Evolutionary conservation across 1,140 invertebrate species (phyloP).

Genomic region (Drosophila orena): DNA sequence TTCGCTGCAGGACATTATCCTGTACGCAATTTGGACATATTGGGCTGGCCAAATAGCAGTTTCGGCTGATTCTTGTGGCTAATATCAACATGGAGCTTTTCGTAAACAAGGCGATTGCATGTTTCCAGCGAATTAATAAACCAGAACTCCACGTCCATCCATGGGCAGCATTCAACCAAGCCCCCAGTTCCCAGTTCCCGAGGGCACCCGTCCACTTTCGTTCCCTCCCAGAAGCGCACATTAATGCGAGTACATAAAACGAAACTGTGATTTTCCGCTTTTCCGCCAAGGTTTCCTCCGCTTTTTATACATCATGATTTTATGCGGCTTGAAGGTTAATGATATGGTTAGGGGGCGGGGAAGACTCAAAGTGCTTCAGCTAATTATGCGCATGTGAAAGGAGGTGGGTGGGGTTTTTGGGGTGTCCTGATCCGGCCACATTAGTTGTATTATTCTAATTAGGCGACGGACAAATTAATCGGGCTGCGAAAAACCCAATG

Average conservation of each 20-base stretch:
- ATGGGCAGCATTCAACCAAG: conserved; percentile 47
- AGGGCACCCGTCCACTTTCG: conserved; percentile 12
- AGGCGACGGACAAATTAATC: conserved; percentile 73
- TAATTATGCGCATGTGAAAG: conserved; percentile 72
- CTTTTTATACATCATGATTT: conserved; percentile 60
- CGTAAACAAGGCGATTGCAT: conserved; percentile 67
- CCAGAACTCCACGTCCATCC: conserved; percentile 47
- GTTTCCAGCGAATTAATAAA: conserved; percentile 76
- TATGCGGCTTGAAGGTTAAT: conserved; percentile 74
- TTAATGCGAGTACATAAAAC: conserved; percentile 68
- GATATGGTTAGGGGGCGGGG: conserved; percentile 49
- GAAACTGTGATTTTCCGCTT: conserved; percentile 69
- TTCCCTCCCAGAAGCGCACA: conserved; percentile 7
- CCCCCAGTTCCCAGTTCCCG: conserved; percentile 4
- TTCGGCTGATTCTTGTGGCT: conserved; percentile 30
- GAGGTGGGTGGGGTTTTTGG: neutral
- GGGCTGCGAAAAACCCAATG: conserved; percentile 55
- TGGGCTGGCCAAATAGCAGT: neutral
- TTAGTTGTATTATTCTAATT: conserved; percentile 79
- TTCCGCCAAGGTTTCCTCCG: neutral
- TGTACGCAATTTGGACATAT: conserved; percentile 1
- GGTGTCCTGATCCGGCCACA: conserved; percentile 39
- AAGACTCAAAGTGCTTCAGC: conserved; percentile 22
- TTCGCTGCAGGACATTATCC: conserved; percentile 5
- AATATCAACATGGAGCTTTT: conserved; percentile 41